Base-by-base conservation (phyloP, 2,797 vertebrate species). In the Pangasius macronema region DNA sequence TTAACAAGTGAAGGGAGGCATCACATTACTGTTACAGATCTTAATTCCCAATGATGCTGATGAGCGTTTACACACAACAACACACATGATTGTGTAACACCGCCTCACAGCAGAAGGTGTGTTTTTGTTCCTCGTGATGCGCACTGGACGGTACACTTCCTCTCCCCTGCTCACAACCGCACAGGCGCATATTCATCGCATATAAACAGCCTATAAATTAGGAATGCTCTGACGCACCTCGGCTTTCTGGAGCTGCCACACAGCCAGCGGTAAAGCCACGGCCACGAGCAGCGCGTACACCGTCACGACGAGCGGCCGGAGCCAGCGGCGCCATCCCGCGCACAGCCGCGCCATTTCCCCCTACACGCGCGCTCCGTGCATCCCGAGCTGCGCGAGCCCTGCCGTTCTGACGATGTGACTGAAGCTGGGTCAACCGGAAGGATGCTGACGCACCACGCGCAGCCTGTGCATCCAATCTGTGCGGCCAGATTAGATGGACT, bases 241-340 rank as follows among this genome's bases (percentile, higher is more conserved):
- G 86, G 97, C 95, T 90, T 96, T 97, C 93, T 98, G 97, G 90
- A 98, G 92, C 80, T 99, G 96, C 98, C 97, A 99, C 39, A 98
- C 93, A 92, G 97, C 97, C 0, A 99, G 87, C 1, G 97, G 97
- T 87, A 99, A 92, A 11, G 96, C 96, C 87, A 98, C 95, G 84
- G 98, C 86, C 33, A 99, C 91, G 88, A 97, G 93, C 90, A 97
- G 88, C 68, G 97, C 93, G 86, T 99, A 98, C 83, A 98, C 81
- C 51, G 97, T 88, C 53, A 97, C 96, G 39, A 98, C 97, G 91
- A 99, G 93, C 24, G 98, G 97, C 84, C 97, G 96, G 80, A 99
- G 99, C 98, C 98, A 99, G 85, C 96, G 95, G 86, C 97, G 97
- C 98, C 98, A 99, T 93, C 97, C 97, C 82, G 96, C 97, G 93